phyloP scores from a whole-genome alignment of 2,888 invertebrate genomes.

The Thecocarcelia acutangulata region DNA sequence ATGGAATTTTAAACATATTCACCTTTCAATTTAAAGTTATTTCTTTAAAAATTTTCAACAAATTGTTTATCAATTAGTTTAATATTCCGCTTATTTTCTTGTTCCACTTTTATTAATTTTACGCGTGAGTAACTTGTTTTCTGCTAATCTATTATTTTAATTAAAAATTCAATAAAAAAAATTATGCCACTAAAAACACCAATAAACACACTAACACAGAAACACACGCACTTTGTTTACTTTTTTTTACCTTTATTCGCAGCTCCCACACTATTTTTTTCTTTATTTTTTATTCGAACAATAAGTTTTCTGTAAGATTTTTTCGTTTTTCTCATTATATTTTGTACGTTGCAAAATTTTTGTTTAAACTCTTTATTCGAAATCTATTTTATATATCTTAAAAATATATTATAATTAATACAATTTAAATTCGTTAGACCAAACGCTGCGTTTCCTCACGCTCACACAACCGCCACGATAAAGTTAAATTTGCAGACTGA shows the following conservation, averaged over 20 bases:
- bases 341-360: slow-evolving; percentile 5
- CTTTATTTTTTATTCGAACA: slow-evolving; percentile 5
- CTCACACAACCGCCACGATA: slow-evolving; percentile 72
- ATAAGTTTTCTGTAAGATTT: slow-evolving; percentile 39
- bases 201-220: neutral
- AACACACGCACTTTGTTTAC: slow-evolving; percentile 51
- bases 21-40: neutral
- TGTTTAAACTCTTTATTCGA: too few species aligned
- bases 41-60: neutral
- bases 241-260: slow-evolving; percentile 63
- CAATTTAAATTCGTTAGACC: slow-evolving; percentile 61
- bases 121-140: slow-evolving; percentile 55
- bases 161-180: slow-evolving; percentile 37
- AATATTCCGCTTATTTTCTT: slow-evolving; percentile 18
- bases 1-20: too few species aligned
- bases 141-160: slow-evolving; percentile 29
- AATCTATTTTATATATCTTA: slow-evolving; percentile 35
- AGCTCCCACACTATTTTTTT: slow-evolving; percentile 67
- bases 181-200: slow-evolving; percentile 39
- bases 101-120: slow-evolving; percentile 19
- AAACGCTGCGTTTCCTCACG: slow-evolving; percentile 23
- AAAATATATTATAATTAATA: slow-evolving; percentile 46
- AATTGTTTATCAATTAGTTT: slow-evolving; percentile 14
- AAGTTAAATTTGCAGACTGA: slow-evolving; percentile 75
- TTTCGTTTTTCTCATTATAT: slow-evolving; percentile 49